Evolutionary conservation across 2,888 invertebrate species (phyloP).

Genomic region (Pandemis cinnamomeana): DNA sequence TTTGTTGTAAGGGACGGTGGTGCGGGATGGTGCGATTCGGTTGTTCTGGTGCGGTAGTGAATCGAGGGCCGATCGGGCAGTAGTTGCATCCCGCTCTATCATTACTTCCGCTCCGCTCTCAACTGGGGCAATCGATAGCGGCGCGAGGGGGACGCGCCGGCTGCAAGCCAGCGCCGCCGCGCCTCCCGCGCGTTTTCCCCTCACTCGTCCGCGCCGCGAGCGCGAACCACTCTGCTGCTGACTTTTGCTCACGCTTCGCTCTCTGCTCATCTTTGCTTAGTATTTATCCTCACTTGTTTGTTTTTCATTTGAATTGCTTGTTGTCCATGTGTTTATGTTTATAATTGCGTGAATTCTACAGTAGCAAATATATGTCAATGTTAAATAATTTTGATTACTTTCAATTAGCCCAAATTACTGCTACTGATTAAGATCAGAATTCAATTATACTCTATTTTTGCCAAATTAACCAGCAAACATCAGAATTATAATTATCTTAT

Average conservation of each 20-base stretch:
- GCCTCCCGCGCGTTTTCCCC: slow-evolving; percentile 60
- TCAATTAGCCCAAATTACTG: not conserved
- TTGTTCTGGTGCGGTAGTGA: slow-evolving; percentile 33
- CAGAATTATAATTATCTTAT: not conserved
- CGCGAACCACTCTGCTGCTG: slow-evolving; percentile 69
- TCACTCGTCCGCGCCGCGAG: slow-evolving; percentile 74
- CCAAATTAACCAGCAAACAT: not conserved
- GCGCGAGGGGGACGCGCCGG: slow-evolving; percentile 60
- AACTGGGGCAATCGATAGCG: slow-evolving; percentile 88
- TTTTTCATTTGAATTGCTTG: slow-evolving; percentile 24
- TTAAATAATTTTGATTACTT: not conserved
- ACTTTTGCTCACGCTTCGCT: slow-evolving; percentile 31
- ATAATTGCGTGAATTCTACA: not conserved
- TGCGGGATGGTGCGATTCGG: slow-evolving; percentile 25
- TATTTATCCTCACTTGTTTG: slow-evolving; percentile 34
- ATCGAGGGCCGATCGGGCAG: slow-evolving; percentile 65
- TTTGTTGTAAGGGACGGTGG: slow-evolving; percentile 31
- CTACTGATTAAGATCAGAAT: not conserved
- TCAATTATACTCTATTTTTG: no score
- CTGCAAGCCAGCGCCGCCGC: slow-evolving; percentile 57
- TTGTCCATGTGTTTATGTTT: slow-evolving; percentile 1
- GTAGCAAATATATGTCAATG: not conserved
- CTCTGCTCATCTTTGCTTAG: slow-evolving; percentile 23
- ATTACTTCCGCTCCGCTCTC: slow-evolving; percentile 83
- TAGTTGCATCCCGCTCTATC: slow-evolving; percentile 84